Conservation (phyloP, 2,113 vertebrate genomes). For the human region DNA sequence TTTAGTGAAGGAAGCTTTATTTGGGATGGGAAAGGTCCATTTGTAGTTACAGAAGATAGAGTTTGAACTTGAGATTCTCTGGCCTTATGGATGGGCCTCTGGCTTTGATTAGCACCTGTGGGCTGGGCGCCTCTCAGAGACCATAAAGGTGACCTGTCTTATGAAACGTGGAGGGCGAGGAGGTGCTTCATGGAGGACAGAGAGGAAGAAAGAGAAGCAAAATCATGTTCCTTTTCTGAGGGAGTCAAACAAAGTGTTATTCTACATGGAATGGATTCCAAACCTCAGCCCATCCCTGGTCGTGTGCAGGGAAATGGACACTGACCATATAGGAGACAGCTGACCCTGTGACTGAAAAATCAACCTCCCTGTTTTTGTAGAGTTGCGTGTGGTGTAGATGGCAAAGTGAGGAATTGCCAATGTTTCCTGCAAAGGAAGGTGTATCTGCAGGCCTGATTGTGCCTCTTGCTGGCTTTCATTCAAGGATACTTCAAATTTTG, state of each 20-base stretch:
- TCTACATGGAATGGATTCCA: not conserved
- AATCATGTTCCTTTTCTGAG: rapidly evolving
- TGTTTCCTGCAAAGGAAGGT: not conserved
- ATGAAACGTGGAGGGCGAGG: not conserved
- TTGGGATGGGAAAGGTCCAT: not conserved
- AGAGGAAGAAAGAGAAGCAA: not conserved
- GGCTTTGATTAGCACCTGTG: not conserved
- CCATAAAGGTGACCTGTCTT: not conserved
- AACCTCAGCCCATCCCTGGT: rapidly evolving
- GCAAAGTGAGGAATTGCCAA: not conserved
- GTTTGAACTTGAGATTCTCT: not conserved
- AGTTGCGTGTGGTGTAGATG: not conserved
- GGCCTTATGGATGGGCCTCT: not conserved
- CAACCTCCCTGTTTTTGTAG: not conserved
- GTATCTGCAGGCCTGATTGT: rapidly evolving
- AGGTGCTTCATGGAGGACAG: not conserved
- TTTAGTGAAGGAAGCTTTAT: not conserved
- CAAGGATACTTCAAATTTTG: not conserved
- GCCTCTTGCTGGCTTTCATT: not conserved
- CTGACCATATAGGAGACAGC: not conserved
- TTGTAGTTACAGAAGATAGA: not conserved
- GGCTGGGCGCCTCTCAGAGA: not conserved
- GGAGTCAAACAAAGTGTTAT: not conserved
- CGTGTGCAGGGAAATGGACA: not conserved
- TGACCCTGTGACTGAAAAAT: not conserved